Evolutionary conservation across 2,113 vertebrate species (phyloP).

Genomic region (Capreolus pygargus): DNA sequence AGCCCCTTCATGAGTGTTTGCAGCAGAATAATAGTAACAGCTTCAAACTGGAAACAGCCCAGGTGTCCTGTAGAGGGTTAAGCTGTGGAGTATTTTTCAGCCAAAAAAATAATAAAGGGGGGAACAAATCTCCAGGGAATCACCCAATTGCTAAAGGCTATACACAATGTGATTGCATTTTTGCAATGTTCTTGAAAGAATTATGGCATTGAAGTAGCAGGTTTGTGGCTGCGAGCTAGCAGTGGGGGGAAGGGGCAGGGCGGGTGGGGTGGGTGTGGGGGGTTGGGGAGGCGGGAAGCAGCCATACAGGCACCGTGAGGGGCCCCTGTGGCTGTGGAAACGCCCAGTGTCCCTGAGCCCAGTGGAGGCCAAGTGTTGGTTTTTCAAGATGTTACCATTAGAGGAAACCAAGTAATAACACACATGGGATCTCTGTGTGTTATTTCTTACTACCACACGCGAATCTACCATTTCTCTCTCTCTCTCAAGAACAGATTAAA

Average conservation of each 20-base stretch:
- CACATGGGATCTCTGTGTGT: neutral
- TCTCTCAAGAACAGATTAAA: neutral
- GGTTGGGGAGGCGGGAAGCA: accelerated
- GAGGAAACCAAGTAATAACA: neutral
- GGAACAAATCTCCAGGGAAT: neutral
- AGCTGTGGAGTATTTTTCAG: neutral
- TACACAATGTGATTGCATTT: accelerated
- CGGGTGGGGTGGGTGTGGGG: neutral
- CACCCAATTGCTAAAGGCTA: accelerated
- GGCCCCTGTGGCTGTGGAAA: neutral
- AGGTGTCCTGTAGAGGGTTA: neutral
- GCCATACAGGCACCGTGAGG: neutral
- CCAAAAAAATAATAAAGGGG: neutral
- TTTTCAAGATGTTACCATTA: neutral
- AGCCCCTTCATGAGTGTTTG: accelerated
- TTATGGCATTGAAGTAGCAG: neutral
- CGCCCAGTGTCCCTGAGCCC: neutral
- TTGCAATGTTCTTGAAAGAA: neutral
- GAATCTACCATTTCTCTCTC: neutral
- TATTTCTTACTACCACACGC: neutral
- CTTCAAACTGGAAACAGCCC: neutral
- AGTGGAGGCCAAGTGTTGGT: neutral
- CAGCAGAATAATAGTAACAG: neutral
- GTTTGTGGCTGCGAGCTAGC: neutral
- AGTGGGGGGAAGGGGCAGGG: neutral